Percentiles rank a stretch among this genome's conserved stretches.
Evolutionary conservation across 2,888 invertebrate species (phyloP).

Genomic region (Hermaeophaga mercurialis): DNA sequence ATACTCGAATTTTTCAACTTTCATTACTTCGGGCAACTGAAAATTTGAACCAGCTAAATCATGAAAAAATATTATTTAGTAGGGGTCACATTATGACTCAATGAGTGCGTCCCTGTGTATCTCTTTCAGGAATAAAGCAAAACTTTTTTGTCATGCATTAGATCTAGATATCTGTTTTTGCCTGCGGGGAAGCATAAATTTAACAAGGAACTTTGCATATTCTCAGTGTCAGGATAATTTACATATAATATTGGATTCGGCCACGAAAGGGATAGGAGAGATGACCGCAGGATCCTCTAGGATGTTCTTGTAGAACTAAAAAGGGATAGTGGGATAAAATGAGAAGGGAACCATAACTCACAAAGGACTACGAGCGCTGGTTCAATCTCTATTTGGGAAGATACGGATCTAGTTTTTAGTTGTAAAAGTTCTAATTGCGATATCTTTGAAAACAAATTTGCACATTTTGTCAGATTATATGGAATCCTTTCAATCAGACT

Average conservation of each 20-base stretch:
- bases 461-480: no score
- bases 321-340: conserved; percentile 2
- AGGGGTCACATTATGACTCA: no score
- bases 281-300: conserved; percentile 17
- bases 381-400: not conserved
- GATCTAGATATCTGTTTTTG: conserved; percentile 21
- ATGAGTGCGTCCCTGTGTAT: conserved; percentile 1
- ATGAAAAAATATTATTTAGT: no score
- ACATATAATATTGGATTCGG: conserved; percentile 20
- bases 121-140: conserved; percentile 1
- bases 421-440: not conserved
- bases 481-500: no score
- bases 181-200: conserved; percentile 15
- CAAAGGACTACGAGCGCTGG: not conserved
- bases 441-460: no score
- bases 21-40: no score
- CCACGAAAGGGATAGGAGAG: conserved; percentile 8
- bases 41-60: not conserved
- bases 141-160: not conserved
- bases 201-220: conserved; percentile 28
- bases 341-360: conserved; percentile 9
- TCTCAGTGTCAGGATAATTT: conserved; percentile 32
- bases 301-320: conserved; percentile 2
- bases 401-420: not conserved
- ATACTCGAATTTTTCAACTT: no score